Conservation (phyloP, 2,113 vertebrate genomes). For the Dermatemys mawii region DNA sequence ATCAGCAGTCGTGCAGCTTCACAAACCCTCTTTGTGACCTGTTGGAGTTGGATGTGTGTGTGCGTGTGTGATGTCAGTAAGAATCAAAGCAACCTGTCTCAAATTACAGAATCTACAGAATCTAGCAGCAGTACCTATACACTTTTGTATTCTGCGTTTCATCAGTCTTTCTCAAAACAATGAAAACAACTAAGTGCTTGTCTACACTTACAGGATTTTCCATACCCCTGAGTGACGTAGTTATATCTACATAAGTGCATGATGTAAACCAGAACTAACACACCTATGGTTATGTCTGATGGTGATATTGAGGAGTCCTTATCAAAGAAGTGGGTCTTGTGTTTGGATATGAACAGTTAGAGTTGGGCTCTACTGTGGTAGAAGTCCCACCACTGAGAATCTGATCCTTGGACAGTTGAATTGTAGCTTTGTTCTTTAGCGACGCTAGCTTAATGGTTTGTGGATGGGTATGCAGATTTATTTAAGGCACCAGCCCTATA, state of each 20-base stretch:
- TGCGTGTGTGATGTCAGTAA: constrained; percentile 25
- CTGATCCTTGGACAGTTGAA: background rate
- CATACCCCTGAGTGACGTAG: background rate
- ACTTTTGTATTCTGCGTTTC: constrained; percentile 40
- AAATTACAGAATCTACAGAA: constrained; percentile 41
- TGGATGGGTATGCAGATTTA: background rate
- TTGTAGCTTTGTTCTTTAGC: background rate
- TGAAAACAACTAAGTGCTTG: constrained; percentile 10
- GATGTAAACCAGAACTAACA: background rate
- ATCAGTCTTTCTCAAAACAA: background rate
- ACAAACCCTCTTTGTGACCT: constrained; percentile 55
- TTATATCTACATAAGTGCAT: background rate
- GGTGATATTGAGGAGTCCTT: background rate
- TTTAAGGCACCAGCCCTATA: background rate
- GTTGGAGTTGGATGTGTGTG: background rate
- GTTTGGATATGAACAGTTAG: background rate
- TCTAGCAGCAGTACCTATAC: constrained; percentile 55
- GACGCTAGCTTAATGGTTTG: background rate
- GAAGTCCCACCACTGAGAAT: background rate
- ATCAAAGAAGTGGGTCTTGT: background rate
- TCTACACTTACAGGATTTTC: background rate
- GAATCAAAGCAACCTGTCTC: constrained; percentile 60
- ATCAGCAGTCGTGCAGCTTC: constrained; percentile 46
- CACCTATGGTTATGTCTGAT: background rate
- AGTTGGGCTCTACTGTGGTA: background rate